A percentile compares a stretch with the other conserved stretches of the same genome.
Conservation (phyloP, 2,888 invertebrate genomes). For the Standfussiana lucernea region DNA sequence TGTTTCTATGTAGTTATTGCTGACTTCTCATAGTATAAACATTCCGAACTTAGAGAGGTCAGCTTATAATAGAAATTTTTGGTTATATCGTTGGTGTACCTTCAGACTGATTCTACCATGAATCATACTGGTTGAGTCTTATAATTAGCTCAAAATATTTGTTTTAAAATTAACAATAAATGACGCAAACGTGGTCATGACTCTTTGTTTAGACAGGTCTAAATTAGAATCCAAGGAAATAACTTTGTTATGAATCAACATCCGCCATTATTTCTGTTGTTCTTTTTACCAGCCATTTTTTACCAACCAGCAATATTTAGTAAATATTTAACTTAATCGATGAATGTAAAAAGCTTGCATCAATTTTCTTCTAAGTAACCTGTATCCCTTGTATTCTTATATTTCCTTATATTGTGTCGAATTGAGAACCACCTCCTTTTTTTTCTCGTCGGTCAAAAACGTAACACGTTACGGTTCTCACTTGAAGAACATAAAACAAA, state of each 20-base stretch:
- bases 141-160: slow-evolving; percentile 47
- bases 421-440: not conserved
- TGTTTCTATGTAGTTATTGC: not conserved
- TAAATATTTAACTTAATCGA: not conserved
- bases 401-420: too few relatives aligned
- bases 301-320: not conserved
- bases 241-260: not conserved
- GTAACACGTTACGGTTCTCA: not conserved
- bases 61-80: not conserved
- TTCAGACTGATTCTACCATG: slow-evolving; percentile 13
- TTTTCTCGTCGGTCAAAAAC: not conserved
- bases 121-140: slow-evolving; percentile 36
- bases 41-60: not conserved
- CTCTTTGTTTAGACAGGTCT: slow-evolving; percentile 5
- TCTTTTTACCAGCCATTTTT: too few relatives aligned
- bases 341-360: not conserved
- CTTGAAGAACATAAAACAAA: too few relatives aligned
- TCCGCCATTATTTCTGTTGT: not conserved
- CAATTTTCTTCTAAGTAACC: not conserved
- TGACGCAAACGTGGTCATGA: slow-evolving; percentile 42
- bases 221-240: slow-evolving; percentile 32
- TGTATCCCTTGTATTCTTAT: too few relatives aligned
- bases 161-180: slow-evolving; percentile 54
- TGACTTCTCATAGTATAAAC: not conserved
- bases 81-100: not conserved